Evolutionary conservation across 2,113 vertebrate species (phyloP).

Genomic region (Lutjanus erythropterus): DNA sequence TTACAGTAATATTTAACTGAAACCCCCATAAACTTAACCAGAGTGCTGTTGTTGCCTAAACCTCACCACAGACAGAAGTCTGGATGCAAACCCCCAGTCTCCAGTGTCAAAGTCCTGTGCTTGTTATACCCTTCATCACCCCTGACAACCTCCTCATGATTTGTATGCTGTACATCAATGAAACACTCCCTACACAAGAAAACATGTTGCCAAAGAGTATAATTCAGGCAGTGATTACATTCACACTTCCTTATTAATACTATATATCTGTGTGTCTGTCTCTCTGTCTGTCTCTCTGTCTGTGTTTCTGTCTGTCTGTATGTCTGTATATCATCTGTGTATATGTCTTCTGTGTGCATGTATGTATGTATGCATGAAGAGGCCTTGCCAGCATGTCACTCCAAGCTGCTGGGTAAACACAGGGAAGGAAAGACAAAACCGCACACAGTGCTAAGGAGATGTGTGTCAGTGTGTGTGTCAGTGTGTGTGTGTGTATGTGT

Average conservation of each 20-base stretch:
- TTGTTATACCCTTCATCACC: background rate
- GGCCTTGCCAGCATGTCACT: conserved; percentile 60
- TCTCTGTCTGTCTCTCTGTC: background rate
- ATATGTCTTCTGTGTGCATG: conserved; percentile 3
- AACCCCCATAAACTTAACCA: background rate
- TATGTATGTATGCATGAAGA: conserved; percentile 18
- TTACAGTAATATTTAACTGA: background rate
- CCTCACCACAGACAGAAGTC: background rate
- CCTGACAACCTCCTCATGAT: background rate
- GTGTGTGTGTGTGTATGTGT: conserved; percentile 25
- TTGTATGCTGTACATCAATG: background rate
- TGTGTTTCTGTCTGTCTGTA: background rate
- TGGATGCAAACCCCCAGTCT: background rate
- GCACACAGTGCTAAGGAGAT: conserved; percentile 37
- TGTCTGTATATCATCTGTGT: too few relatives aligned
- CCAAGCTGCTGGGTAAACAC: conserved; percentile 76
- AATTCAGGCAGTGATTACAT: background rate
- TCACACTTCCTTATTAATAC: background rate
- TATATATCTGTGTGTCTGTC: background rate
- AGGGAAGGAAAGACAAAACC: conserved; percentile 72
- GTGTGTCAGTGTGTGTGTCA: conserved; percentile 21
- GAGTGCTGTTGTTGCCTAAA: background rate
- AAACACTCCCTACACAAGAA: background rate
- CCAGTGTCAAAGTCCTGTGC: background rate
- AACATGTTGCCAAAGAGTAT: background rate